phyloP scores from a whole-genome alignment of 2,888 invertebrate species.

The Marronus borbonicus region DNA sequence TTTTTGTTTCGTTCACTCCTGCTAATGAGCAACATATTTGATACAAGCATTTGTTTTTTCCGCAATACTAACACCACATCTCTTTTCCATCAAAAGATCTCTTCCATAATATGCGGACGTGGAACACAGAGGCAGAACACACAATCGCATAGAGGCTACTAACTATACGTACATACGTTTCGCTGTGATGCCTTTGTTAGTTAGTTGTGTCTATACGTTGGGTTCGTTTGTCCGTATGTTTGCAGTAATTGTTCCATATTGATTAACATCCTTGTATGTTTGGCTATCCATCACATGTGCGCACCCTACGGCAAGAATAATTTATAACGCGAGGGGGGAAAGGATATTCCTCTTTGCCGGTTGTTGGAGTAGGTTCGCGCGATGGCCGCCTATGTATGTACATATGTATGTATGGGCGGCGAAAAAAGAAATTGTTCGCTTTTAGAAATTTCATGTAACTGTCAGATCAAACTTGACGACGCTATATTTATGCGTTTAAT shows the following conservation, averaged over 20 bases:
- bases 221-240: conserved; percentile 10
- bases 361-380: background rate
- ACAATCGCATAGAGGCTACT: no score
- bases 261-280: conserved; percentile 44
- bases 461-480: conserved; percentile 21
- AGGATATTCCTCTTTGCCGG: conserved; percentile 34
- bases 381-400: background rate
- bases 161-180: background rate
- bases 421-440: conserved; percentile 1
- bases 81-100: no score
- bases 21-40: no score
- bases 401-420: background rate
- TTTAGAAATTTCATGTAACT: conserved; percentile 30
- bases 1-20: no score
- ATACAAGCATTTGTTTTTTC: no score
- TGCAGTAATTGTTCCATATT: conserved; percentile 41
- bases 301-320: conserved; percentile 39
- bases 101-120: no score
- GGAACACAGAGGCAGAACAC: no score
- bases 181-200: background rate
- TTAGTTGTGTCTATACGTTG: background rate
- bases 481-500: conserved; percentile 3
- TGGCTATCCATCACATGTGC: conserved; percentile 41
- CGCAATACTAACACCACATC: no score
- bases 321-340: conserved; percentile 32